These are phyloP conservation scores for Schlechtendalia chinensis DNA, from an alignment of 1,140 invertebrate species.

Conservation along the genomic window DNA sequence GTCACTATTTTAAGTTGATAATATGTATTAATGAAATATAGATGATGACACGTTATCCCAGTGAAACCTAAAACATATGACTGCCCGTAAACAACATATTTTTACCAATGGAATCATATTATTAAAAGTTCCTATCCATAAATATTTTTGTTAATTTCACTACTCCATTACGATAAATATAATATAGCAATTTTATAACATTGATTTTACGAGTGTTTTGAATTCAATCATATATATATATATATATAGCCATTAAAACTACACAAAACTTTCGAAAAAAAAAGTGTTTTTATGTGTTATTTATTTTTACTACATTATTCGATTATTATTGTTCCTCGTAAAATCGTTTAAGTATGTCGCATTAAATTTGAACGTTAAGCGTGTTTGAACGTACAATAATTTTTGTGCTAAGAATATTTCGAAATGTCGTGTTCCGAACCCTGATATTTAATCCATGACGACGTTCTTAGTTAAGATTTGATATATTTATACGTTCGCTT, in stretches of 20 bases:
- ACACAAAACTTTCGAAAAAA: constrained; percentile 17
- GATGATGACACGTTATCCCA: not conserved
- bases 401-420: too few species aligned
- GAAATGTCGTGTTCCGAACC: not conserved
- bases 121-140: not conserved
- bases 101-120: not conserved
- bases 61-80: not conserved
- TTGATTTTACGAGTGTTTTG: not conserved
- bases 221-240: not conserved
- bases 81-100: not conserved
- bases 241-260: not conserved
- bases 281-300: too few species aligned
- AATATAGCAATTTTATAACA: not conserved
- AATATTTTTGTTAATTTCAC: constrained; percentile 9
- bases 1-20: too few species aligned
- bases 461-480: too few species aligned
- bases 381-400: too few species aligned
- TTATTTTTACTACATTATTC: not conserved
- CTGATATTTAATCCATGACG: not conserved
- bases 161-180: too few species aligned
- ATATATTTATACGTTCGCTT: too few species aligned
- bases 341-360: not conserved
- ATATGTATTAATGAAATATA: too few species aligned
- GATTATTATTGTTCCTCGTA: not conserved
- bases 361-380: too few species aligned